Evolutionary conservation across 1,140 invertebrate species (phyloP), one percentile per base, ranked within the genome.

Genomic region (Bombus pascuorum): DNA sequence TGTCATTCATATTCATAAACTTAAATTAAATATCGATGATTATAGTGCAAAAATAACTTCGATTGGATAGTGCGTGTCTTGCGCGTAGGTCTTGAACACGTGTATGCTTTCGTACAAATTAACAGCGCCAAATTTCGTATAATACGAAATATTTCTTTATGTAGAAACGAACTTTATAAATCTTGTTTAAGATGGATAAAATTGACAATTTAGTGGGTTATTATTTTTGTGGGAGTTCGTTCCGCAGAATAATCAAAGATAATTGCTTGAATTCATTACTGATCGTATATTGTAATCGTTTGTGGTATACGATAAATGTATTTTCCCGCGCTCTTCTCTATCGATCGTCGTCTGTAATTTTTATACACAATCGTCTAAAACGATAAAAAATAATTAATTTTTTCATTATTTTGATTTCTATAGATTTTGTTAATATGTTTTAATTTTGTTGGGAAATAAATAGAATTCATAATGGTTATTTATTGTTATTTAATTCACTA

Each of bases 271-370:
- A 71, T 72, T 71, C 65, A 62, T 78, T 70, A 53, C 28, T 37
- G 37, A 59, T 59, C 71, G 68, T 25, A 83, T n/a, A 9, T 68
- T 53, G 44, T 71, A 53, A 84, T n/a, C 32, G 47, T 47, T 18
- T n/a, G 79, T 85, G 68, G 47, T 68, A 84, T 32, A 47, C 25
- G 76, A 72, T 83, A 68, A 28, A 4, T 28, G 12, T 62, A 44
- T 72, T 77, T 72, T 79, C 83, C 76, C 83, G 83, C 83, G 83
- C 76, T 85, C 53, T 85, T 72, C 32, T 79, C 53, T 25, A 47
- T 71, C 66, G 39, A 62, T 39, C 25, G 39, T 32, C 25, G 2
- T 1, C 3, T 25, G 9, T 28, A 68, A 37, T 18, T 76, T 47
- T 57, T 6, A 37, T 57, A 62, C 3, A n/a, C 12, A 59, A 32